Evolutionary conservation across 2,113 vertebrate species (phyloP).

Genomic region (Ctenomys sociabilis): DNA sequence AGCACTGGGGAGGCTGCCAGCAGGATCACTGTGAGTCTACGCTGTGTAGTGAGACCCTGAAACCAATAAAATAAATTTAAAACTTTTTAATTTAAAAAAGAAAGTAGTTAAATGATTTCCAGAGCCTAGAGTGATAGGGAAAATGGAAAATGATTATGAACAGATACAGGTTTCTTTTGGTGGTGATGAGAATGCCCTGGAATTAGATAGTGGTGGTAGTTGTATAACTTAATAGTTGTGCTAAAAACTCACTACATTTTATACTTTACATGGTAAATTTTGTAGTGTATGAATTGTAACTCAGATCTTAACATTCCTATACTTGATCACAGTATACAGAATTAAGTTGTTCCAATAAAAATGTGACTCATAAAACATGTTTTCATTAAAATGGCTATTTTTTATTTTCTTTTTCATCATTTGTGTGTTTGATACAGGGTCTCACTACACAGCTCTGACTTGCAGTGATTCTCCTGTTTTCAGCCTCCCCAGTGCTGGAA

Average conservation of each 20-base stretch:
- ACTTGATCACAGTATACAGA: neutral
- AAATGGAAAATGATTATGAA: neutral
- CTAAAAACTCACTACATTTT: neutral
- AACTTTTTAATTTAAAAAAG: neutral
- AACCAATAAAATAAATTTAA: no score
- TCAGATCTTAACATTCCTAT: neutral
- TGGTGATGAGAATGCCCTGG: neutral
- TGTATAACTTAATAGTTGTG: neutral
- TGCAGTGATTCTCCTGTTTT: no score
- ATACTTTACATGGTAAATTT: neutral
- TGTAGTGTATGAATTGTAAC: neutral
- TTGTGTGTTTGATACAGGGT: no score
- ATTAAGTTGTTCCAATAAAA: slow-evolving; percentile 37
- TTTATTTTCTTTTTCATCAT: no score
- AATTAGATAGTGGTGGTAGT: neutral
- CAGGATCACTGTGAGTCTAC: no score
- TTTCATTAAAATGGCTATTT: neutral
- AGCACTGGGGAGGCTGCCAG: no score
- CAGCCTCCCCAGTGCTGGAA: no score
- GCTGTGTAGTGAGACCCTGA: no score
- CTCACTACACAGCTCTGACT: no score
- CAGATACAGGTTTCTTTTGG: neutral
- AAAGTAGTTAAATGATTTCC: neutral
- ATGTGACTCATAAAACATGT: neutral
- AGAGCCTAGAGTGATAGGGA: neutral